Evolutionary conservation across 92 coral and sea anemone species (phyloP).

Genomic region (Palythoa heliodiscus): DNA sequence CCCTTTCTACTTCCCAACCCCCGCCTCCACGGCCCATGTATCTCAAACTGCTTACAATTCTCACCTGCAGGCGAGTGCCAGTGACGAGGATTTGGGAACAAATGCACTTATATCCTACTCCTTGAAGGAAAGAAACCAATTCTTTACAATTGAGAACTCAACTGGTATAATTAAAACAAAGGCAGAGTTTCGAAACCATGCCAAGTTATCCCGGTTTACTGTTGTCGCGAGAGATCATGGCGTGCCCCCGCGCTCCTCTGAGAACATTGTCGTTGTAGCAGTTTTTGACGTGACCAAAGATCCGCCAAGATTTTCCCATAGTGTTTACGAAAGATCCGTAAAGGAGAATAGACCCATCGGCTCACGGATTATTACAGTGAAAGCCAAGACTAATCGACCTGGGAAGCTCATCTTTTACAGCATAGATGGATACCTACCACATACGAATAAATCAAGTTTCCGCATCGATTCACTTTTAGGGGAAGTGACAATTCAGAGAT

Average conservation of each 20-base stretch:
- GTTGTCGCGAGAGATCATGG: slow-evolving; percentile 91
- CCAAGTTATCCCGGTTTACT: slow-evolving; percentile 48
- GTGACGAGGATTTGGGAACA: slow-evolving; percentile 83
- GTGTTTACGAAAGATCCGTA: slow-evolving; percentile 68
- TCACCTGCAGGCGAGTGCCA: slow-evolving; percentile 71
- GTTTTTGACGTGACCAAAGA: slow-evolving; percentile 73
- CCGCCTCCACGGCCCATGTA: no score
- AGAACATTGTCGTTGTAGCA: slow-evolving; percentile 61
- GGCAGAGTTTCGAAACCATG: slow-evolving; percentile 38
- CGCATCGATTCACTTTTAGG: slow-evolving; percentile 64
- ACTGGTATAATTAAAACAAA: slow-evolving; percentile 75
- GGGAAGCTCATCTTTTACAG: slow-evolving; percentile 60
- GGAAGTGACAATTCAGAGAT: slow-evolving; percentile 45
- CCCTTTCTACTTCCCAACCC: no score
- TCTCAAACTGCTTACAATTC: background rate
- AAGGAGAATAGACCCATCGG: slow-evolving; percentile 61
- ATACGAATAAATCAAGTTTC: slow-evolving; percentile 70
- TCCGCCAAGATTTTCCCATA: slow-evolving; percentile 76
- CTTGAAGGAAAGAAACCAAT: slow-evolving; percentile 51
- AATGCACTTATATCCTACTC: slow-evolving; percentile 77
- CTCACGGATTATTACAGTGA: slow-evolving; percentile 50
- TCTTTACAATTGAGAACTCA: slow-evolving; percentile 70
- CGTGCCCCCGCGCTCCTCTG: slow-evolving; percentile 46
- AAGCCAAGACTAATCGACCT: slow-evolving; percentile 56
- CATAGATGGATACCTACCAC: slow-evolving; percentile 73